Conservation (phyloP, 23 tunicate species). For the Halocynthia aurantium region DNA sequence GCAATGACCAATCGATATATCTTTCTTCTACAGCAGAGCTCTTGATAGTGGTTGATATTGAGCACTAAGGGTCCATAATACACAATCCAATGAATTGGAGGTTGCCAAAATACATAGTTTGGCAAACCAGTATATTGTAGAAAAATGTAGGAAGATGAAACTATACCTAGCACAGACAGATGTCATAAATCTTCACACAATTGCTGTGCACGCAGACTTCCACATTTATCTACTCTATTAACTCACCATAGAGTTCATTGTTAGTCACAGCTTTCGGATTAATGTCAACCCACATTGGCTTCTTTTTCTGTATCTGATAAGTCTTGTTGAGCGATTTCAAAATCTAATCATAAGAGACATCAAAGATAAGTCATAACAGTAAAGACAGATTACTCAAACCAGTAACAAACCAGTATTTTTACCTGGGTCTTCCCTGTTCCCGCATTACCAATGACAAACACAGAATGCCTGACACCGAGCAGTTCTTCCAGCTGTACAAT, state of each 20-base stretch:
- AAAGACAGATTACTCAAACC: not conserved
- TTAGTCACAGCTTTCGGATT: slow-evolving; percentile 98
- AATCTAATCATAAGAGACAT: slow-evolving; percentile 34
- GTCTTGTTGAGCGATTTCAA: slow-evolving; percentile 89
- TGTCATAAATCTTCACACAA: too few species aligned
- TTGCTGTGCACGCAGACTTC: too few species aligned
- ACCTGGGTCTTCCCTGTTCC: slow-evolving; percentile 98
- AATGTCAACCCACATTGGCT: slow-evolving; percentile 95
- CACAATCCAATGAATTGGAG: too few species aligned
- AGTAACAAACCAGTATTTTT: not conserved
- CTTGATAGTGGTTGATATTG: too few species aligned
- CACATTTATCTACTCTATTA: too few species aligned
- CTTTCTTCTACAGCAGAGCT: too few species aligned
- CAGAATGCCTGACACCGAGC: slow-evolving; percentile 86
- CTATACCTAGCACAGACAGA: too few species aligned
- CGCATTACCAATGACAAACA: slow-evolving; percentile 86
- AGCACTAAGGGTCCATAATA: too few species aligned
- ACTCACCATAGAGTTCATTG: slow-evolving; percentile 87
- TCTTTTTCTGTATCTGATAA: slow-evolving; percentile 71
- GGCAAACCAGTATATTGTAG: too few species aligned
- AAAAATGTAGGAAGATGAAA: too few species aligned
- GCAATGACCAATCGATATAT: too few species aligned
- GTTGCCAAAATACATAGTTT: too few species aligned
- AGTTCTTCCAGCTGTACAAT: slow-evolving; percentile 92
- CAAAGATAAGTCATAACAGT: not conserved